Evolutionary conservation across 2,888 invertebrate genomes (phyloP).

Genomic region (Sipha maydis): DNA sequence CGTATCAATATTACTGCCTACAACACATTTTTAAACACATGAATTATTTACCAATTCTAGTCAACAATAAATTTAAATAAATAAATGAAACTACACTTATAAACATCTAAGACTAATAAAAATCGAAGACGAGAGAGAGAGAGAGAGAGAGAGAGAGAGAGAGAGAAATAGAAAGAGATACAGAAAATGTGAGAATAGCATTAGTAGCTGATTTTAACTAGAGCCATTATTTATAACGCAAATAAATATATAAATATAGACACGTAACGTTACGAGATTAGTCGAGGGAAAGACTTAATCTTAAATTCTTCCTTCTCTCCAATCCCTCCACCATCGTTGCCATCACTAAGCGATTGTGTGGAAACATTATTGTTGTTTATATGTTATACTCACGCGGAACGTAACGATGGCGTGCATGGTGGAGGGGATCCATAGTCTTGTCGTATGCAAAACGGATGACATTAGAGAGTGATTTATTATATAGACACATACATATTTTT

Average conservation of each 20-base stretch:
- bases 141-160: neutral
- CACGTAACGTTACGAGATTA: slow-evolving; percentile 46
- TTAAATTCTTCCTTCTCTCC: neutral
- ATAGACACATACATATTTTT: neutral
- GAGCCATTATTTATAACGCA: slow-evolving; percentile 31
- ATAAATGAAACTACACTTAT: neutral
- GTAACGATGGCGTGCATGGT: neutral
- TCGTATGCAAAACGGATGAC: slow-evolving; percentile 62
- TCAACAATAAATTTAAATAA: slow-evolving; percentile 34
- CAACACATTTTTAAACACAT: neutral
- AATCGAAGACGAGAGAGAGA: neutral
- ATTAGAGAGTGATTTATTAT: slow-evolving; percentile 62
- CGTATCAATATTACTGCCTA: too few species aligned
- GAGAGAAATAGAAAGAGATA: neutral
- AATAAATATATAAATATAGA: neutral
- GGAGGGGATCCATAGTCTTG: slow-evolving; percentile 31
- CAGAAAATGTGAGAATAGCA: neutral
- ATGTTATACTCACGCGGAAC: slow-evolving; percentile 43
- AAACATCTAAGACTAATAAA: neutral
- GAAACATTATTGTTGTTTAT: slow-evolving; percentile 58
- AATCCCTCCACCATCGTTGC: neutral
- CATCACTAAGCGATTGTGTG: slow-evolving; percentile 50
- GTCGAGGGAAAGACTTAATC: slow-evolving; percentile 38
- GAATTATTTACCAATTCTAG: slow-evolving; percentile 16
- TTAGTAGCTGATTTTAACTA: slow-evolving; percentile 11